Evolutionary conservation across 2,888 invertebrate genomes (phyloP), one percentile per base, ranked within the genome.

Genomic region (Synergus umbraculus): DNA sequence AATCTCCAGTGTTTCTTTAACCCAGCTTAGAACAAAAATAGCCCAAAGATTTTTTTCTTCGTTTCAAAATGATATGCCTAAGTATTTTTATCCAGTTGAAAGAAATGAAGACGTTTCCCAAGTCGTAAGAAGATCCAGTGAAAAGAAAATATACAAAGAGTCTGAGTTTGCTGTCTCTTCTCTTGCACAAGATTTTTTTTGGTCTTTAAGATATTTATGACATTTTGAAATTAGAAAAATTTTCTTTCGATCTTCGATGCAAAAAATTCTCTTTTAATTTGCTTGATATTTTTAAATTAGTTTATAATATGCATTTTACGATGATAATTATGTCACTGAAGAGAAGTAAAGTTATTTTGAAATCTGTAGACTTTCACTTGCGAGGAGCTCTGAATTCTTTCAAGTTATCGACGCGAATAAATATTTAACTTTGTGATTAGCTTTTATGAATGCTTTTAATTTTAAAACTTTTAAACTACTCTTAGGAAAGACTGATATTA

Each of bases 331-430:
- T 73, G 54, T 73, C 73, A 73, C 54, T 73, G 29, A 46, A 37
- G n/a, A 46, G 15, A 46, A 54, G 29, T 29, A 49, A 15, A 10
- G 54, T 10, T 69, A 67, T 67, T 54, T 54, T 54, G 73, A 54
- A 73, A 73, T 41, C 73, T 12, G 54, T n/a, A 54, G 10, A 73
- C 73, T 76, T 64, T 76, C 64, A 64, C 76, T 76, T 60, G 44
- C n/a, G 43, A 76, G 18, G 46, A 76, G 13, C 58, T 76, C 76
- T 15, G 43, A 76, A 76, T 76, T 46, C 76, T 29, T 63, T 15
- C 13, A 18, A 43, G 7, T 60, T 60, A 76, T 44, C 76, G 8
- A 18, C 13, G 76, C 43, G 44, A 76, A 76, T 37, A 22, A 37
- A n/a, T 43, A 18, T 44, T 13, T 2, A 54, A n/a, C 2, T 54